phyloP scores from a whole-genome alignment of 2,113 vertebrate species.

The Scartelaos histophorus region DNA sequence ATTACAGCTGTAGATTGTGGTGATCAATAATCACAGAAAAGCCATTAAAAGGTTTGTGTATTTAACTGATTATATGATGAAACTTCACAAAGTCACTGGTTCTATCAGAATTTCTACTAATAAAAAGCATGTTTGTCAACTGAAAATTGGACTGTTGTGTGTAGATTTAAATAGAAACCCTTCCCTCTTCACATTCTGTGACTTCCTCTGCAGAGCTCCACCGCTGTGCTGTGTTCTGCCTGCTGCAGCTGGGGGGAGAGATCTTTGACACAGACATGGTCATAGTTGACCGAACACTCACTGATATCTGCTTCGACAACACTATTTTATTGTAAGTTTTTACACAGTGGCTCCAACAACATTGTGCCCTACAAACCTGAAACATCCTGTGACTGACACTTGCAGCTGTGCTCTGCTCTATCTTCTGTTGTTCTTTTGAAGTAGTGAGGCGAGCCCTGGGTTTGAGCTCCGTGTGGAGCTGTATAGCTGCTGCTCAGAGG shows the following conservation, averaged over 20 bases:
- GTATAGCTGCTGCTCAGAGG: slow-evolving; percentile 88
- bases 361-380: background rate
- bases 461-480: slow-evolving; percentile 88
- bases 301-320: slow-evolving; percentile 93
- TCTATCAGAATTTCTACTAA: too few relatives aligned
- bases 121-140: too few relatives aligned
- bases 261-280: slow-evolving; percentile 94
- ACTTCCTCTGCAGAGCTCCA: slow-evolving; percentile 80
- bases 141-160: background rate
- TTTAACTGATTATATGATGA: background rate
- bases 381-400: background rate
- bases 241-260: slow-evolving; percentile 88
- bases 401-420: background rate
- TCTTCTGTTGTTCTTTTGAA: slow-evolving; percentile 33
- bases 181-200: background rate
- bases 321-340: slow-evolving; percentile 86
- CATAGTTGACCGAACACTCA: slow-evolving; percentile 90
- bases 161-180: background rate
- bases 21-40: too few relatives aligned
- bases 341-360: background rate
- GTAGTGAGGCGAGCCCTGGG: slow-evolving; percentile 81
- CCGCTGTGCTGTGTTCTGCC: slow-evolving; percentile 91
- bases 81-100: too few relatives aligned
- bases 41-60: background rate
- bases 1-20: too few relatives aligned